These are phyloP conservation scores for Desmodus rotundus DNA, from an alignment of 2,113 vertebrate species.

Conservation along the genomic window DNA sequence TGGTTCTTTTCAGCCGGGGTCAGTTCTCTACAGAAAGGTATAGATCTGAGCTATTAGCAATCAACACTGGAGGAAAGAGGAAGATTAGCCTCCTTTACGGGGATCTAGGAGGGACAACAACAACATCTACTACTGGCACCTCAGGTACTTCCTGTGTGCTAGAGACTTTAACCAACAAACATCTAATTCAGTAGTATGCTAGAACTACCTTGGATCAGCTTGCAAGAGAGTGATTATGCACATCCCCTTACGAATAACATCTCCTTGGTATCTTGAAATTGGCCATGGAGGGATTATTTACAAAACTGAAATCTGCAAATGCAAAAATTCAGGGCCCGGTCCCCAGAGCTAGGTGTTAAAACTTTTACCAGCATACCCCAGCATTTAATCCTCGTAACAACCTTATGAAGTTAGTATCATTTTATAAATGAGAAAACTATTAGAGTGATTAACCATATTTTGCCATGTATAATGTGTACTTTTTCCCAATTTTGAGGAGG, in stretches of 20 bases:
- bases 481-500: too few species aligned
- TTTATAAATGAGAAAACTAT: slow-evolving; percentile 13
- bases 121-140: not conserved
- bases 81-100: not conserved
- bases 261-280: not conserved
- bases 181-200: not conserved
- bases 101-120: not conserved
- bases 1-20: not conserved
- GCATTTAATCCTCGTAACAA: not conserved
- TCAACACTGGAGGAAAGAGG: not conserved
- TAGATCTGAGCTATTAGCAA: not conserved
- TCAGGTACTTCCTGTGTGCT: not conserved
- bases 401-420: not conserved
- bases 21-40: not conserved
- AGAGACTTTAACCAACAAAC: not conserved
- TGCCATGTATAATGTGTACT: too few species aligned
- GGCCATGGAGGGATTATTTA: not conserved
- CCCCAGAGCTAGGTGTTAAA: not conserved
- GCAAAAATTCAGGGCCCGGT: not conserved
- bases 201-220: not conserved
- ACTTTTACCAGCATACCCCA: not conserved
- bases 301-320: not conserved
- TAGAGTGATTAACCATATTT: not conserved
- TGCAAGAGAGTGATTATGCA: not conserved
- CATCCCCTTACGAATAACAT: not conserved